These are phyloP conservation scores for Neolamprologus longior DNA, from an alignment of 2,113 vertebrate species.

Conservation along the genomic window DNA sequence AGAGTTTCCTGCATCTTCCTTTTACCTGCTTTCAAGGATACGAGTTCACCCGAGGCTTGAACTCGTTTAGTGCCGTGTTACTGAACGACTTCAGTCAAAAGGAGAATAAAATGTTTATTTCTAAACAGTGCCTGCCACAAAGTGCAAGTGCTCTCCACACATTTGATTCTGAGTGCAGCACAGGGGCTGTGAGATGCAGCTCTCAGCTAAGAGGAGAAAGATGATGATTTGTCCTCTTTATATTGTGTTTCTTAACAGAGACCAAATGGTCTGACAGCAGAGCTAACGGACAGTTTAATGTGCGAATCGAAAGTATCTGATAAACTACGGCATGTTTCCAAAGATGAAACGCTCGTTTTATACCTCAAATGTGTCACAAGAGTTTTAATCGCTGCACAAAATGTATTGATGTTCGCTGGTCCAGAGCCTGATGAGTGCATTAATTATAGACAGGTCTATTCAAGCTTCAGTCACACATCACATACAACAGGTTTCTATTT, in stretches of 20 bases:
- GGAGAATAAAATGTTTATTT: not conserved
- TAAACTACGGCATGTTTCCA: accelerated
- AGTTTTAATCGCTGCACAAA: not conserved
- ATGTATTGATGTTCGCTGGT: not conserved
- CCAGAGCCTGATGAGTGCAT: not conserved
- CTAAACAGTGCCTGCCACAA: not conserved
- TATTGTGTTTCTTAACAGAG: not conserved
- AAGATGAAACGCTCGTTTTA: not conserved
- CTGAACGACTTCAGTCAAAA: not conserved
- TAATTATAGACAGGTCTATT: not conserved
- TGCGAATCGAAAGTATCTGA: accelerated
- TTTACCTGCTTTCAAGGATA: not conserved
- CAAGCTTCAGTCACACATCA: not conserved
- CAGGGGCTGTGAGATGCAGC: not conserved
- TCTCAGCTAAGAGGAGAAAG: not conserved
- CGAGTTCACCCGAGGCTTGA: not conserved
- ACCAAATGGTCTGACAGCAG: not conserved
- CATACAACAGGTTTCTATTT: not conserved
- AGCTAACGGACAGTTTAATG: not conserved
- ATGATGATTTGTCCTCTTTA: not conserved
- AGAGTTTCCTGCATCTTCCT: not conserved
- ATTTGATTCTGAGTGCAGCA: not conserved
- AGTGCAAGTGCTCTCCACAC: not conserved
- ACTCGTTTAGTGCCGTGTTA: not conserved
- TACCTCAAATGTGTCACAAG: not conserved